Evolutionary conservation across 2,113 vertebrate species (phyloP).

Genomic region (Muntiacus reevesi): DNA sequence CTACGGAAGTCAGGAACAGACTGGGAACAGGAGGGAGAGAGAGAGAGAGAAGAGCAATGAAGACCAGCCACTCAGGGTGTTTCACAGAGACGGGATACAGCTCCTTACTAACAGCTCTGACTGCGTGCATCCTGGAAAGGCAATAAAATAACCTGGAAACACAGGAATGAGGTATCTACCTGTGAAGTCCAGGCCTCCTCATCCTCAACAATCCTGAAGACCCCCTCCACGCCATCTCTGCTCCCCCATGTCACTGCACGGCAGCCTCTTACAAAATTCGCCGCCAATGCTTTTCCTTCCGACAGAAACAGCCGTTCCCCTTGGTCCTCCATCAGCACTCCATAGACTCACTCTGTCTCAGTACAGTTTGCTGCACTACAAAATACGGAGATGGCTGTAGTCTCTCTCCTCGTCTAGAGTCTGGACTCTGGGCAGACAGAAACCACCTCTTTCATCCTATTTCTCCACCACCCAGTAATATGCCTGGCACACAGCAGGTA

Average conservation of each 20-base stretch:
- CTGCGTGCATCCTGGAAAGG: neutral
- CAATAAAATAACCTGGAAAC: neutral
- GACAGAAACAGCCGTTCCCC: neutral
- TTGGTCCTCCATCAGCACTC: neutral
- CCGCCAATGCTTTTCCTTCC: neutral
- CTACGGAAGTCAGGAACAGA: neutral
- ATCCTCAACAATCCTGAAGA: neutral
- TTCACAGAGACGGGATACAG: neutral
- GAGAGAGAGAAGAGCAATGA: neutral
- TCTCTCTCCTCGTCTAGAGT: neutral
- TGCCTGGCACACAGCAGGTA: neutral
- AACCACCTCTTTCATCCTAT: neutral
- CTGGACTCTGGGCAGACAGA: neutral
- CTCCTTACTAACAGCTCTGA: neutral
- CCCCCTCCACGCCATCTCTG: neutral
- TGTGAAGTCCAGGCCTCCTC: neutral
- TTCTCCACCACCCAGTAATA: neutral
- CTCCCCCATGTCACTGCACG: accelerated
- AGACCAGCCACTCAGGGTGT: neutral
- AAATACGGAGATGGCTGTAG: neutral
- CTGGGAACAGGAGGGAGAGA: neutral
- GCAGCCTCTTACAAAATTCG: neutral
- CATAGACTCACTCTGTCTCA: neutral
- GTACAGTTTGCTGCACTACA: neutral
- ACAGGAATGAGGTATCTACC: neutral